A percentile compares a stretch with the other conserved stretches of the same genome.
phyloP scores from a whole-genome alignment of 2,888 invertebrate genomes.

The Epiblema foenella region DNA sequence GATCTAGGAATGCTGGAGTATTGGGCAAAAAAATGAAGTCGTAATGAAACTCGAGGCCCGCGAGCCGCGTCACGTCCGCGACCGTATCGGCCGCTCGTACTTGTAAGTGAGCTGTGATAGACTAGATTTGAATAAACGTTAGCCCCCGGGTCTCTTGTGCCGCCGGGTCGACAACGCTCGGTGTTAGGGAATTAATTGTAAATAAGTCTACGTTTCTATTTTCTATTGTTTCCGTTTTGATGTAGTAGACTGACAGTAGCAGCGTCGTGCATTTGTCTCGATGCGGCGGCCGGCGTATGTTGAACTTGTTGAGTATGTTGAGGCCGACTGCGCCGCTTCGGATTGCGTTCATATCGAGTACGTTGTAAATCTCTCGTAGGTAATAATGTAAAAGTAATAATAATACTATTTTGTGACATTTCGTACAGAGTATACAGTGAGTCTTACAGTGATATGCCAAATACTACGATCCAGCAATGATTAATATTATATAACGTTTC shows the following conservation, averaged over 20 bases:
- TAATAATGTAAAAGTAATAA: conserved; percentile 23
- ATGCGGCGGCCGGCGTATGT: conserved; percentile 55
- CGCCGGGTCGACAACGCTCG: not conserved
- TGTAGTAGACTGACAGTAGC: conserved; percentile 77
- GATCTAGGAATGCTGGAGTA: no score
- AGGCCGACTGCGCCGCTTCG: conserved; percentile 48
- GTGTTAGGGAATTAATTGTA: conserved; percentile 70
- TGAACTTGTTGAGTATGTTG: conserved; percentile 67
- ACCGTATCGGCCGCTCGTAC: conserved; percentile 56
- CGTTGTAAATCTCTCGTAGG: conserved; percentile 39
- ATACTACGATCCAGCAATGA: conserved; percentile 80
- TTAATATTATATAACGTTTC: conserved; percentile 78
- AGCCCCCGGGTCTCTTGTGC: conserved; percentile 8
- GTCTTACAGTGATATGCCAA: conserved; percentile 84
- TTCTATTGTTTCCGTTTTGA: conserved; percentile 80
- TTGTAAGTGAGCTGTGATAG: conserved; percentile 60
- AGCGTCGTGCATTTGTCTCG: conserved; percentile 74
- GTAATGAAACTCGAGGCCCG: conserved; percentile 42
- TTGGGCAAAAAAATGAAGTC: no score
- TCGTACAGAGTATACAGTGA: conserved; percentile 65
- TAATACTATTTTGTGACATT: conserved; percentile 68
- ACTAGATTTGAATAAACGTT: conserved; percentile 47
- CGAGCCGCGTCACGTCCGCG: conserved; percentile 46
- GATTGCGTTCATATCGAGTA: conserved; percentile 30
- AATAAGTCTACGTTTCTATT: conserved; percentile 76